Base-by-base conservation (phyloP, 2,888 invertebrate genomes). In the Patella caerulea region DNA sequence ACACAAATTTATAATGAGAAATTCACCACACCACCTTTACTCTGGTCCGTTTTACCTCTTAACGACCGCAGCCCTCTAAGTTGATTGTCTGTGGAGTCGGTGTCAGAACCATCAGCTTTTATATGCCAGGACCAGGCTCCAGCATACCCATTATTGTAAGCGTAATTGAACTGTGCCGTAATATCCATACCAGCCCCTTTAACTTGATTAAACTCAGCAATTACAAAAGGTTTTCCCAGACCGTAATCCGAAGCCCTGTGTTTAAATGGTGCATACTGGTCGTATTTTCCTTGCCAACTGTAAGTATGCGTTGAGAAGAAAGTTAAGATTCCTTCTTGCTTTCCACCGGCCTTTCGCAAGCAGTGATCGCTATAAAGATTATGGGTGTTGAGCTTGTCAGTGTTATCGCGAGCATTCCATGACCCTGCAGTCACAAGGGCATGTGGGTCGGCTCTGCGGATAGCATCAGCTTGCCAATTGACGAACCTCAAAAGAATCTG, bases 281-380 rank as follows among this genome's bases (percentile, higher is more conserved):
- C 78, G 69, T 82, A 86, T 2, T 76, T 70, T 11, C 80, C 80
- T 17, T 81, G 72, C 78, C 81, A 79, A 53, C 80, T 79, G 74
- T 86, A 86, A n/a, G 83, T 82, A 65, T 86, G 86, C 24, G 82
- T 84, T 19, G 82, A 81, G 59, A 83, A 83, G 76, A 86, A 84
- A 29, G 83, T 84, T 72, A 86, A 71, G 7, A 74, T 81, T 1
- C 86, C 86, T 82, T 84, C 75, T 9, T 71, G 19, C 34, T 80
- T 81, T 2, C 82, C 80, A 12, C 86, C 85, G 19, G 84, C 86
- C 52, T 78, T 80, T 17, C 75, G 55, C 14, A 86, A 79, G 72
- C 86, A 86, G 29, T 76, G 54, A 74, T 86, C 86, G 29, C 78
- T 83, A 80, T 85, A 86, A 45, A 81, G 75, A 75, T 86, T 83